phyloP scores from a whole-genome alignment of 2,113 vertebrate genomes.

The Gallinago jamesoni region DNA sequence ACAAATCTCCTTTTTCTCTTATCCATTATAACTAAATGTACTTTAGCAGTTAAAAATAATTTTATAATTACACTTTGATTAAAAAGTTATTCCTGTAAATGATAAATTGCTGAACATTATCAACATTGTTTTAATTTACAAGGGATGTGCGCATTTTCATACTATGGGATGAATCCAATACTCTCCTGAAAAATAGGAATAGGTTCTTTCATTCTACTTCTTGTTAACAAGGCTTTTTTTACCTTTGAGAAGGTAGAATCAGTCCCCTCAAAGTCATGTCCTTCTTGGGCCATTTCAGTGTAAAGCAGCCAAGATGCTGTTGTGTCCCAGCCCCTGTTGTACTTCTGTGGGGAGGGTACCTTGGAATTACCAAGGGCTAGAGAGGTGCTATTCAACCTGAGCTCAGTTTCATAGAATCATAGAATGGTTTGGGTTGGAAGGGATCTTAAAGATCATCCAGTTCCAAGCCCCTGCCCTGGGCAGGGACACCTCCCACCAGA shows the following conservation, averaged over 20 bases:
- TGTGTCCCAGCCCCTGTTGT: neutral
- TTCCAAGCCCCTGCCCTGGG: no score
- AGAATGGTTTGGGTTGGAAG: no score
- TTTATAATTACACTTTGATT: neutral
- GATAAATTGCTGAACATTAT: neutral
- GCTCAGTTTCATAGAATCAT: neutral
- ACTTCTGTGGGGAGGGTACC: no score
- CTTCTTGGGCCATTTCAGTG: neutral
- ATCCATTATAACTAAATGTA: neutral
- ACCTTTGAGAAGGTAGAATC: neutral
- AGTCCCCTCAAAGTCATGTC: neutral
- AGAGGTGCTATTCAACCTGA: neutral
- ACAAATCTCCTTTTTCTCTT: neutral
- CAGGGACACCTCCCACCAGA: no score
- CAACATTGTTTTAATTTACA: neutral
- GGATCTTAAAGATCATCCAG: no score
- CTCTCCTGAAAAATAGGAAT: neutral
- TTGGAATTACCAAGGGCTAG: neutral
- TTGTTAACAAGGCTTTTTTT: neutral
- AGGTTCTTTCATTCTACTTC: neutral
- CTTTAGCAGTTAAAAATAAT: neutral
- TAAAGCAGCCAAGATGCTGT: neutral
- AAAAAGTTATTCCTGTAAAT: neutral
- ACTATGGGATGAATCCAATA: neutral
- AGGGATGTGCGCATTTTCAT: fast-evolving